Evolutionary conservation across 2,888 invertebrate genomes (phyloP).

Genomic region (Ectemnius lituratus): DNA sequence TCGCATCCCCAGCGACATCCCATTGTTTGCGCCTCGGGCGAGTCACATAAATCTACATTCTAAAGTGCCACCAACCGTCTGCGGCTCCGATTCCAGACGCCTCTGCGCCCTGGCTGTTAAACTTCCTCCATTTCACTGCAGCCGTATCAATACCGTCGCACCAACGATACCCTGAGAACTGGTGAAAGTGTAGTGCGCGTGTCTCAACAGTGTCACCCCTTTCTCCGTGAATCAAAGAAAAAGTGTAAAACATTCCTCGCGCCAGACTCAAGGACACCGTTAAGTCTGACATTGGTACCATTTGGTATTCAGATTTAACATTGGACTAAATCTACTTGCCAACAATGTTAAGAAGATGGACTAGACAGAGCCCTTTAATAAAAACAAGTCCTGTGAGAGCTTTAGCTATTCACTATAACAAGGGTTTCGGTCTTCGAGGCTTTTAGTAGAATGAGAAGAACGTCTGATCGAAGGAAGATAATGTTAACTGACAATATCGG

Average conservation of each 20-base stretch:
- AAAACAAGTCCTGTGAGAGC: not conserved
- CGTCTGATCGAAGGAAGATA: not conserved
- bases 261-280: not conserved
- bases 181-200: not conserved
- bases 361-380: not conserved
- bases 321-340: too few species aligned
- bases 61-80: slow-evolving; percentile 56
- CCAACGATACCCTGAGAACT: not conserved
- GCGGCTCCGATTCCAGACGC: slow-evolving; percentile 31
- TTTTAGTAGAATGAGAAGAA: slow-evolving; percentile 9
- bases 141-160: not conserved
- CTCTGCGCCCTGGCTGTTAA: slow-evolving; percentile 27
- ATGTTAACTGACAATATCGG: slow-evolving; percentile 10
- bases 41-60: slow-evolving; percentile 56
- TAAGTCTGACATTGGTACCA: not conserved
- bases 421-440: not conserved
- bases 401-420: not conserved
- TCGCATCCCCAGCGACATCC: slow-evolving; percentile 46
- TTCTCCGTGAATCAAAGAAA: not conserved
- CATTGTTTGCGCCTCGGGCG: slow-evolving; percentile 64
- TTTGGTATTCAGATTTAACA: too few species aligned
- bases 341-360: not conserved
- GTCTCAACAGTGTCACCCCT: not conserved
- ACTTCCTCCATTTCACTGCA: slow-evolving; percentile 12
- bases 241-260: not conserved